Evolutionary conservation across 2,888 invertebrate species (phyloP), one percentile per base, ranked within the genome.

Genomic region (Andrena praecox): DNA sequence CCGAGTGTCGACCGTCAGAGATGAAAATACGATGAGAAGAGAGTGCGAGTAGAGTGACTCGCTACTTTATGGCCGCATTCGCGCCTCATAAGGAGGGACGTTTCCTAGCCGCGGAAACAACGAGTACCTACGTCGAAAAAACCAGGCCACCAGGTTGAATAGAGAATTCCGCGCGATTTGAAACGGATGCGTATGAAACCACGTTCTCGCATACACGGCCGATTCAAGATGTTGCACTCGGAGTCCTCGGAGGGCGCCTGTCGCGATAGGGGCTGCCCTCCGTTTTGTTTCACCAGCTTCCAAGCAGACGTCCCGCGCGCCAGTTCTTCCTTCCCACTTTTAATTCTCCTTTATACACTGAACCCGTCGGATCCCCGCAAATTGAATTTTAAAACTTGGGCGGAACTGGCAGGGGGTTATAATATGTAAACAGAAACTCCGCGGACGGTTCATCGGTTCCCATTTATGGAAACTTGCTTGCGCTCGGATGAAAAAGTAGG

Each of bases 71-170:
- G 12, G 35, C 10, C 48, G 60, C 10, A 62, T 71, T 80, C 80
- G 50, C 80, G 70, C 66, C 42, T 80, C 66, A 33, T 62, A 67
- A 79, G 80, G 52, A 79, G 66, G 20, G 66, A 71, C 66, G 31
- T 70, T 78, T 66, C 52, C 35, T 54, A 66, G 24, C 62, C 54
- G 42, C 66, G 31, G 60, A 66, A 80, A 66, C 70, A 79, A 60
- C 31, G 42, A 16, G 42, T 42, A 42, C 12, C 35, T 27, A 8
- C 59, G 10, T 8, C 12, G n/a, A 24, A 33, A 20, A 56, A 78
- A 79, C 64, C 77, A 59, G 73, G 67, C 67, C 54, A 68, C 60
- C 20, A 29, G 16, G 50, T 67, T 80, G 64, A 71, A 80, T 70
- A 42, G 50, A 33, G 79, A 66, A 80, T 70, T 60, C 56, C 60